Evolutionary conservation across 2,113 vertebrate genomes (phyloP).

Genomic region (Callionymus lyra): DNA sequence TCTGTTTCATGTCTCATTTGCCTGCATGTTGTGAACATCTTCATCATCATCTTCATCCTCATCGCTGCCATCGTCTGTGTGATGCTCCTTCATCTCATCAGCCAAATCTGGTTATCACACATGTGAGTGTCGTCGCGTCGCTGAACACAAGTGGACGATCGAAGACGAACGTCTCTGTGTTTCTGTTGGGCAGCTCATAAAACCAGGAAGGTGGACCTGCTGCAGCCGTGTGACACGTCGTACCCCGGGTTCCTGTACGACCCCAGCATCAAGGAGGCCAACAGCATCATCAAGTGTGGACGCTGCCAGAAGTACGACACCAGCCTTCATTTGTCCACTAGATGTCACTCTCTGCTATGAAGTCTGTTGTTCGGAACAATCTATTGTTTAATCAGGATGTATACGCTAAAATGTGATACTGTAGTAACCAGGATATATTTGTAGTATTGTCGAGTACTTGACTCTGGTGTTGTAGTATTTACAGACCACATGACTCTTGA

Average conservation of each 20-base stretch:
- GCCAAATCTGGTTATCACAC: conserved; percentile 69
- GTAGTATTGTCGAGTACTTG: too few relatives aligned
- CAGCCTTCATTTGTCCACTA: too few relatives aligned
- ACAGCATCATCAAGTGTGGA: conserved; percentile 82
- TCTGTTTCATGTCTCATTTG: conserved; percentile 1
- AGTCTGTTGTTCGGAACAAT: too few relatives aligned
- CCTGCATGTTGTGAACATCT: conserved; percentile 5
- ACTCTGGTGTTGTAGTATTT: too few relatives aligned
- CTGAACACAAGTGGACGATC: neutral
- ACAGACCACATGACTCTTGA: too few relatives aligned
- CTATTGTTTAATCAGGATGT: too few relatives aligned
- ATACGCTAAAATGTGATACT: neutral
- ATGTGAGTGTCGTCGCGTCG: conserved; percentile 40
- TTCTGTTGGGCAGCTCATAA: conserved; percentile 72
- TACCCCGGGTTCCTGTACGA: conserved; percentile 85
- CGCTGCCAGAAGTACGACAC: conserved; percentile 83
- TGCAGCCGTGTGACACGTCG: conserved; percentile 85
- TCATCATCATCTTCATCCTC: conserved; percentile 17
- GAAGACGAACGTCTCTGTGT: conserved; percentile 1
- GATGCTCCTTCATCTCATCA: conserved; percentile 41
- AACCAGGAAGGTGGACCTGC: conserved; percentile 76
- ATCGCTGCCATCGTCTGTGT: conserved; percentile 6
- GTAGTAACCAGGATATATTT: too few relatives aligned
- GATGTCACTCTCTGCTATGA: too few relatives aligned
- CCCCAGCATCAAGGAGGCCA: conserved; percentile 74